Conservation (phyloP, 2,113 vertebrate genomes). For the Mesocricetus auratus region DNA sequence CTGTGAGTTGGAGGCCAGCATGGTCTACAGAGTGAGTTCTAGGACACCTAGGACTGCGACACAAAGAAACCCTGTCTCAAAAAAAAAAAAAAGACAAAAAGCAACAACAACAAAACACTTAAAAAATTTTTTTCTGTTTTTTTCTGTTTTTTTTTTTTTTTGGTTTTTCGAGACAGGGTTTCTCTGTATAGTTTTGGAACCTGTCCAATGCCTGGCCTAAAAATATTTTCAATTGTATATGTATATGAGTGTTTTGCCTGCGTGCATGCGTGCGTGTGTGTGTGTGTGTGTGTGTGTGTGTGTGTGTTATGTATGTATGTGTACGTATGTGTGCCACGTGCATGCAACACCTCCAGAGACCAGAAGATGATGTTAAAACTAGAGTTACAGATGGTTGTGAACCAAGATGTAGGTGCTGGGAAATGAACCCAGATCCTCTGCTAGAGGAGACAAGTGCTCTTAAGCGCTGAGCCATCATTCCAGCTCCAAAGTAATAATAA, state of each 20-base stretch:
- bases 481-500: neutral
- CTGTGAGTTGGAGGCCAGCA: neutral
- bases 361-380: neutral
- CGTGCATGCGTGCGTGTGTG: neutral
- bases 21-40: neutral
- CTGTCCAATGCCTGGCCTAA: neutral
- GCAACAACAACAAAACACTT: too few relatives aligned
- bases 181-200: too few relatives aligned
- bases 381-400: neutral
- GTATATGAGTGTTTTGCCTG: neutral
- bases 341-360: neutral
- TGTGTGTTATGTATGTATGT: neutral
- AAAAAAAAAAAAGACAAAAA: too few relatives aligned
- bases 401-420: neutral
- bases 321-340: neutral
- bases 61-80: neutral
- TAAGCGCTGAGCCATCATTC: neutral
- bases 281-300: neutral
- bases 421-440: too few relatives aligned
- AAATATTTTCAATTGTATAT: neutral
- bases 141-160: too few relatives aligned
- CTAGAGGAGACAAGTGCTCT: neutral
- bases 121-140: too few relatives aligned
- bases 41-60: neutral
- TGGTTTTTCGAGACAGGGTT: too few relatives aligned